phyloP scores from a whole-genome alignment of 1,140 invertebrate species.

The Drosophila kepulauana region DNA sequence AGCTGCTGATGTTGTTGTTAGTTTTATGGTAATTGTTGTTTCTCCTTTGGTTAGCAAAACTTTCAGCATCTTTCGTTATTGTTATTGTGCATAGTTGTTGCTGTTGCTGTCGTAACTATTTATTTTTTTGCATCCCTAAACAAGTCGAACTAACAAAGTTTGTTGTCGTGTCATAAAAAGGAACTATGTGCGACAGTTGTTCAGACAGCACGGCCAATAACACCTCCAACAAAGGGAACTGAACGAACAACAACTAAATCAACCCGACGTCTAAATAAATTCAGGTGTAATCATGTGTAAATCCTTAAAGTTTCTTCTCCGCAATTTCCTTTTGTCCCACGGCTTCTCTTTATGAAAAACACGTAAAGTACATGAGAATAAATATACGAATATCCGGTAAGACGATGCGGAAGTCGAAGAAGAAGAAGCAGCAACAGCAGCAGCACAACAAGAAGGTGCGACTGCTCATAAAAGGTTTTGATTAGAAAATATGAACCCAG shows the following conservation, averaged over 20 bases:
- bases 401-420: slow-evolving; percentile 10
- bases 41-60: slow-evolving; percentile 9
- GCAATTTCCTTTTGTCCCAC: slow-evolving; percentile 24
- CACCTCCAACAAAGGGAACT: slow-evolving; percentile 4
- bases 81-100: slow-evolving; percentile 5
- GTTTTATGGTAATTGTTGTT: slow-evolving; percentile 39
- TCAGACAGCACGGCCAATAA: slow-evolving; percentile 26
- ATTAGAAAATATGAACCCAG: slow-evolving; percentile 35
- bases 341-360: slow-evolving; percentile 27
- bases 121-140: slow-evolving; percentile 24
- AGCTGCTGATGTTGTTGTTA: slow-evolving; percentile 38
- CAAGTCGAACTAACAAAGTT: slow-evolving; percentile 42
- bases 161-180: slow-evolving; percentile 29
- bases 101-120: slow-evolving; percentile 17
- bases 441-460: slow-evolving; percentile 1
- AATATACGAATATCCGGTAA: slow-evolving; percentile 41
- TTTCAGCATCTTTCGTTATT: slow-evolving; percentile 13
- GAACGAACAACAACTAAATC: slow-evolving; percentile 27
- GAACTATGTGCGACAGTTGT: slow-evolving; percentile 45
- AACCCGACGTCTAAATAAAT: slow-evolving; percentile 43
- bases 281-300: slow-evolving; percentile 54
- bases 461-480: slow-evolving; percentile 11
- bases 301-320: slow-evolving; percentile 50
- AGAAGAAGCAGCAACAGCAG: not conserved
- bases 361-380: slow-evolving; percentile 33